Evolutionary conservation across 2,888 invertebrate species (phyloP).

Genomic region (Theretra japonica): DNA sequence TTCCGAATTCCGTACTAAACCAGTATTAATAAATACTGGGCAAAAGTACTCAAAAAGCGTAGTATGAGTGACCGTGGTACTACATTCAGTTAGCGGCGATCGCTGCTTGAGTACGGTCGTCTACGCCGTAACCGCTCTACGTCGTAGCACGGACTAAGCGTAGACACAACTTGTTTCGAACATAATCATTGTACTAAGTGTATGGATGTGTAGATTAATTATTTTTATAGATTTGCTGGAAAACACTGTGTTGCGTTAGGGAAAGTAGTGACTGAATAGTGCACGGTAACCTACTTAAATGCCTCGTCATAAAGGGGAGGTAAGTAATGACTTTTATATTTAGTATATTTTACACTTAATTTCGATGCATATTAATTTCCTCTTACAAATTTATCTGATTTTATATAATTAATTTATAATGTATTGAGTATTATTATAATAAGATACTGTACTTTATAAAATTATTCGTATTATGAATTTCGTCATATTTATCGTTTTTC

Average conservation of each 20-base stretch:
- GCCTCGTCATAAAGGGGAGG: constrained; percentile 68
- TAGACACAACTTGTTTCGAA: constrained; percentile 55
- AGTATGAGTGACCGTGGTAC: constrained; percentile 51
- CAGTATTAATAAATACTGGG: too few species aligned
- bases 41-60: constrained; percentile 58
- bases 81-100: constrained; percentile 67
- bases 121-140: constrained; percentile 68
- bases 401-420: background rate
- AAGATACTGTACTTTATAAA: background rate
- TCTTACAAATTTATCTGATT: background rate
- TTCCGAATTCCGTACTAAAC: background rate
- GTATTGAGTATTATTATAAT: background rate
- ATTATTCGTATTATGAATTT: too few species aligned
- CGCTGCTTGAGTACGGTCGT: constrained; percentile 67
- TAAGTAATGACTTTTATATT: constrained; percentile 65
- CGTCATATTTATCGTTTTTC: background rate
- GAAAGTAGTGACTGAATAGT: constrained; percentile 64
- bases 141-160: constrained; percentile 49
- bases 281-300: constrained; percentile 72
- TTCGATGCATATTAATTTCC: background rate
- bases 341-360: constrained; percentile 34
- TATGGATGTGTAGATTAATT: constrained; percentile 38
- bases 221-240: constrained; percentile 43
- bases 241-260: constrained; percentile 60
- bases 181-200: constrained; percentile 29